Evolutionary conservation across 1,140 invertebrate species (phyloP).

Genomic region (Drosophila jambulina): DNA sequence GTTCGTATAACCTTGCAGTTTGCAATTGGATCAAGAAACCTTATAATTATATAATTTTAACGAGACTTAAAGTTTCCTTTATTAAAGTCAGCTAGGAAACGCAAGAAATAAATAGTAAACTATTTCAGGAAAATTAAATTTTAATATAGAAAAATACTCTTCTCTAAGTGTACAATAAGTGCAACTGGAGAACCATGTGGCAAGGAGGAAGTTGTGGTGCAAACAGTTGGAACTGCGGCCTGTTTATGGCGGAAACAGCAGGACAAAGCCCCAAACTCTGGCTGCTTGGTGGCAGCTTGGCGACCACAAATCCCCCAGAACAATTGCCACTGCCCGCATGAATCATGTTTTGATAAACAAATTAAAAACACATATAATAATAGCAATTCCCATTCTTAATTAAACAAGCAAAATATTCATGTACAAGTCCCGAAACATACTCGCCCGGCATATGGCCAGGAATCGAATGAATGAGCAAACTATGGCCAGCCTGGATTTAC

Average conservation of each 20-base stretch:
- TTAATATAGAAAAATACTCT: not conserved
- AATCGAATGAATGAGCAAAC: constrained; percentile 17
- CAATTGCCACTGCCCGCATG: not conserved
- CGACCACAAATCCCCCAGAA: constrained; percentile 20
- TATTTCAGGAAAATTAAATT: too few relatives aligned
- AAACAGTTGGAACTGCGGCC: constrained; percentile 31
- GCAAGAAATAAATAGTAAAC: too few relatives aligned
- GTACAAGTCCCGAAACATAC: constrained; percentile 19
- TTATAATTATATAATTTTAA: too few relatives aligned
- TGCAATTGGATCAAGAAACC: too few relatives aligned
- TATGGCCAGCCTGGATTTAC: constrained; percentile 21
- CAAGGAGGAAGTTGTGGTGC: constrained; percentile 24
- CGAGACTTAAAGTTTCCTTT: too few relatives aligned
- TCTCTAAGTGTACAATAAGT: constrained; percentile 4
- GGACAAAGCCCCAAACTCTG: constrained; percentile 18
- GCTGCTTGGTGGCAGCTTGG: constrained; percentile 18
- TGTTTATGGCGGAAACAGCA: constrained; percentile 32
- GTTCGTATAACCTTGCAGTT: too few relatives aligned
- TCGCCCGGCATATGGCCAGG: constrained; percentile 18
- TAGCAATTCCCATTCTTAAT: constrained; percentile 38
- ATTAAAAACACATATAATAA: constrained; percentile 42
- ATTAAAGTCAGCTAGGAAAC: too few relatives aligned
- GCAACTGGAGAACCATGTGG: not conserved
- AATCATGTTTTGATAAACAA: constrained; percentile 44
- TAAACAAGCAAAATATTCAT: constrained; percentile 45